These are phyloP conservation scores for Coreius guichenoti DNA, from an alignment of 2,797 vertebrate species.

Conservation along the genomic window DNA sequence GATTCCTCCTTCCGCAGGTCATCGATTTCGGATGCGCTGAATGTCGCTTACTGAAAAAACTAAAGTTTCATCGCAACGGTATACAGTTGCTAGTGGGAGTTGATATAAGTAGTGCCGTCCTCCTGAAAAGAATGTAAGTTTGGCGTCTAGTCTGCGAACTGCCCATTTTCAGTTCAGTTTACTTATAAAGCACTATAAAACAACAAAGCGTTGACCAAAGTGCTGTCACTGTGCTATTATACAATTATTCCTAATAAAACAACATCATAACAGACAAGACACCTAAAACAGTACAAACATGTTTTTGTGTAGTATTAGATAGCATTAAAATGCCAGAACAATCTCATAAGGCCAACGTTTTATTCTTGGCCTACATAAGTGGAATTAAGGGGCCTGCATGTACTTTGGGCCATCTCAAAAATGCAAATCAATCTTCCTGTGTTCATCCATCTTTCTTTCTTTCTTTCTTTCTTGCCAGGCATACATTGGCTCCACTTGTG, in stretches of 20 bases:
- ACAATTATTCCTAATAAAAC: too few relatives aligned
- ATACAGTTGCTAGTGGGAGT: slow-evolving; percentile 87
- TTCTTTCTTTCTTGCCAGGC: slow-evolving; percentile 71
- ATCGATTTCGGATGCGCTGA: slow-evolving; percentile 90
- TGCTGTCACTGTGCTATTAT: too few relatives aligned
- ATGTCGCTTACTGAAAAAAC: slow-evolving; percentile 81
- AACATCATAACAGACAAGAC: too few relatives aligned
- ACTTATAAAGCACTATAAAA: too few relatives aligned
- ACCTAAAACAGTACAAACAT: too few relatives aligned
- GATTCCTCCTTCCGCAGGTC: slow-evolving; percentile 75
- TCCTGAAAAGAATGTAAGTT: slow-evolving; percentile 83
- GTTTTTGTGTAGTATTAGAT: neutral
- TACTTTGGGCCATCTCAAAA: neutral
- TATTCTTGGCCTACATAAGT: neutral
- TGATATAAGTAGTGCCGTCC: slow-evolving; percentile 77
- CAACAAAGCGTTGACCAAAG: too few relatives aligned
- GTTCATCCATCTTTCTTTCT: neutral
- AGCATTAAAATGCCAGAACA: neutral
- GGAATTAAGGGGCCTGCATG: neutral
- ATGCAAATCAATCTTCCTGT: neutral
- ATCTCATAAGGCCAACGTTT: neutral
- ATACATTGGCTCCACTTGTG: slow-evolving; percentile 80
- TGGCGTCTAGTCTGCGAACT: neutral
- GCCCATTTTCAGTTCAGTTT: neutral
- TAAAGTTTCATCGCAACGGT: slow-evolving; percentile 81